Evolutionary conservation across 2,797 vertebrate genomes (phyloP).

Genomic region (Halcyon badia): DNA sequence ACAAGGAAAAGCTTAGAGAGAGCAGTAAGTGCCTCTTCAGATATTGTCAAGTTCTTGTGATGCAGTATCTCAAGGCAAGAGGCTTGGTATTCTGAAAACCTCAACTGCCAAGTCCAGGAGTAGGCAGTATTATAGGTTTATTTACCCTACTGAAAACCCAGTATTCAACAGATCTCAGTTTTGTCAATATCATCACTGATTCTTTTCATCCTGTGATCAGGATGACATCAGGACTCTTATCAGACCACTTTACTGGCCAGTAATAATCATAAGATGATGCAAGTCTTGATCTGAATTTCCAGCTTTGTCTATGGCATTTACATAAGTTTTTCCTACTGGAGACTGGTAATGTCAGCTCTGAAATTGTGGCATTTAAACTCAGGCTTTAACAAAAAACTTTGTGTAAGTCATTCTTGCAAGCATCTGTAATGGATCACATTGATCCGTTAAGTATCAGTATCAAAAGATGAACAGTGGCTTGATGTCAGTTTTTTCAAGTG

Average conservation of each 20-base stretch:
- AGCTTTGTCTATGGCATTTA: neutral
- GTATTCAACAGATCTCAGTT: neutral
- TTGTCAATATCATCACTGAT: neutral
- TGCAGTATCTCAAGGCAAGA: conserved; percentile 55
- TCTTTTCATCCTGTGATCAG: conserved; percentile 56
- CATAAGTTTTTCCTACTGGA: neutral
- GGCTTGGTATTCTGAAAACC: conserved; percentile 30
- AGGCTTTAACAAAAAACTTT: neutral
- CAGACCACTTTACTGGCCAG: neutral
- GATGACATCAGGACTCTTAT: conserved; percentile 31
- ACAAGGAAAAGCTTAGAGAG: conserved; percentile 95
- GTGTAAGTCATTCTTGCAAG: neutral
- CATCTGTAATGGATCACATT: neutral
- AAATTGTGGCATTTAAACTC: conserved; percentile 1
- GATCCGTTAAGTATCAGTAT: neutral
- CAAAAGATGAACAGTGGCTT: neutral
- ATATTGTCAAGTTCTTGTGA: conserved; percentile 58
- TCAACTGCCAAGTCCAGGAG: neutral
- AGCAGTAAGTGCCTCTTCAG: conserved; percentile 90
- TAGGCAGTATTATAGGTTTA: neutral
- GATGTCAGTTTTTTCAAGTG: neutral
- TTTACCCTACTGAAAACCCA: neutral
- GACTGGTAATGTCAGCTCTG: neutral
- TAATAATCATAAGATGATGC: neutral
- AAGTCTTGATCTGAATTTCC: neutral